phyloP scores from a whole-genome alignment of 2,888 invertebrate genomes.

The Amphipoea oculea region DNA sequence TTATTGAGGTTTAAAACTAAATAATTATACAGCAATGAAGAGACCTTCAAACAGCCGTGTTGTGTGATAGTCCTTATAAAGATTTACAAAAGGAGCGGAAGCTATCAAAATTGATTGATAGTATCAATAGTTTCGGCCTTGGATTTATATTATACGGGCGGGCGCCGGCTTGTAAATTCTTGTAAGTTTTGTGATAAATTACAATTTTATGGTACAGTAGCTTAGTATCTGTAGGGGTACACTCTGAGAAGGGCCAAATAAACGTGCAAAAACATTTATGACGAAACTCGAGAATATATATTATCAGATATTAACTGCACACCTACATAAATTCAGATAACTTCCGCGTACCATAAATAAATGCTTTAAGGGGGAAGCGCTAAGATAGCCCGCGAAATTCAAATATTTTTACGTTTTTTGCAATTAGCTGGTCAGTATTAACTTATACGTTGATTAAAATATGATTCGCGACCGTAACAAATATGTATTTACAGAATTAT shows the following conservation, averaged over 20 bases:
- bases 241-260: too few species aligned
- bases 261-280: not conserved
- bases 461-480: too few species aligned
- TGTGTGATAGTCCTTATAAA: slow-evolving; percentile 27
- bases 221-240: not conserved
- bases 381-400: too few species aligned
- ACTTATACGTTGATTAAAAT: too few species aligned
- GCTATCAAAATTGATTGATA: slow-evolving; percentile 36
- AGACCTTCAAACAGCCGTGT: not conserved
- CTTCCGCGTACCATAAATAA: slow-evolving; percentile 15
- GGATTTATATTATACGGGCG: slow-evolving; percentile 4
- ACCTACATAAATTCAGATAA: slow-evolving; percentile 15
- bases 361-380: not conserved
- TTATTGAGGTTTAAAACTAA: not conserved
- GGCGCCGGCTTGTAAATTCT: not conserved
- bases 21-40: not conserved
- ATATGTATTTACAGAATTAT: too few species aligned
- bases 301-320: not conserved
- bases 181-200: slow-evolving; percentile 18
- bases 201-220: not conserved
- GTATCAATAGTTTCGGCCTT: slow-evolving; percentile 11
- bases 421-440: too few species aligned
- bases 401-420: too few species aligned
- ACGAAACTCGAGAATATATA: not conserved
- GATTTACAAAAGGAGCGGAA: slow-evolving; percentile 31